Evolutionary conservation across 2,888 invertebrate species (phyloP).

Genomic region (Agrilus cyanescens): DNA sequence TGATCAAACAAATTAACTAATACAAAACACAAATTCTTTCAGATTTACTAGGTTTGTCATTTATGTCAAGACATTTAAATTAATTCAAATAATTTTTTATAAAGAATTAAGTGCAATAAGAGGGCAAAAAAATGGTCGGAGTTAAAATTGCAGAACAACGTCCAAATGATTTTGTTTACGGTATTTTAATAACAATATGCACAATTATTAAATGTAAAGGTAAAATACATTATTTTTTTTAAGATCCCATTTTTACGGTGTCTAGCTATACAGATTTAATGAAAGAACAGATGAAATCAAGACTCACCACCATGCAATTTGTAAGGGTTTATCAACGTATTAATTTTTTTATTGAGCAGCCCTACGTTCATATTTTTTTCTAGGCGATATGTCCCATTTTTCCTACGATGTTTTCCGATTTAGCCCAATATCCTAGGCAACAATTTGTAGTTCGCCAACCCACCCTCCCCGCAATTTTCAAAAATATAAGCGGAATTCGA

Average conservation of each 20-base stretch:
- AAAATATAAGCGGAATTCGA: slow-evolving; percentile 28
- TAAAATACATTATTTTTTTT: slow-evolving; percentile 10
- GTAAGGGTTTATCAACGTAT: slow-evolving; percentile 30
- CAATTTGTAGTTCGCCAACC: slow-evolving; percentile 34
- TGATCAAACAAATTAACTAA: too few relatives aligned
- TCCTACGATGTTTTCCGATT: slow-evolving; percentile 47
- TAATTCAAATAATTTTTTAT: too few relatives aligned
- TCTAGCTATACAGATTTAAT: slow-evolving; percentile 46
- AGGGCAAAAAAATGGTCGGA: slow-evolving; percentile 2
- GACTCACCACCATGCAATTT: slow-evolving; percentile 42
- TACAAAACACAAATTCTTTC: too few relatives aligned
- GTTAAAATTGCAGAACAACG: slow-evolving; percentile 7
- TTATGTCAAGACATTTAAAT: too few relatives aligned
- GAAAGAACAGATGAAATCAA: slow-evolving; percentile 41
- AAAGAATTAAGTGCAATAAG: not conserved
- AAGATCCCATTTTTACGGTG: slow-evolving; percentile 46
- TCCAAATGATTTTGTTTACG: slow-evolving; percentile 17
- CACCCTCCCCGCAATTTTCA: slow-evolving; percentile 18
- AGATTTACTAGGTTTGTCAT: too few relatives aligned
- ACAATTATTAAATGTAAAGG: not conserved
- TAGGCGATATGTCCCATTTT: slow-evolving; percentile 45
- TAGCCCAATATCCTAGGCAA: slow-evolving; percentile 37
- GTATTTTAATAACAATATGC: slow-evolving; percentile 7
- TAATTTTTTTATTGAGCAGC: not conserved
- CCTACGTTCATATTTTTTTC: slow-evolving; percentile 11